Evolutionary conservation across 53 echinoderm and acorn worm genomes (phyloP), one percentile per base, ranked within the genome.

Genomic region (Apostichopus leukothele): DNA sequence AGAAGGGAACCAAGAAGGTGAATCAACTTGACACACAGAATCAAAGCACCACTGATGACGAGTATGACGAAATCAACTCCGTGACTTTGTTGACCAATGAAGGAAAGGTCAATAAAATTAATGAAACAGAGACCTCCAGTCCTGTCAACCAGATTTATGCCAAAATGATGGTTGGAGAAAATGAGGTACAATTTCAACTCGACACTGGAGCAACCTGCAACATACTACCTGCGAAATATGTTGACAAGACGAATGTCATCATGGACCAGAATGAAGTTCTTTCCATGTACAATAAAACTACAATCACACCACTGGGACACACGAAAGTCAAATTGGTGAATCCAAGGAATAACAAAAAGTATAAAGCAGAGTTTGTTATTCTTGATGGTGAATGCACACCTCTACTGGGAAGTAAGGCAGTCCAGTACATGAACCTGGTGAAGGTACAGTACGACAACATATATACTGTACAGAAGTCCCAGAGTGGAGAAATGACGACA

Each of bases 171-270:
- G 57, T 91, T 19, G 81, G 14, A 20, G 88, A 52, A 39, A 67
- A 14, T 25, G 73, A 87, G 55, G 87, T 91, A 76, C 78, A 76
- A 20, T 91, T 91, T 78, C 57, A 91, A 60, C 66, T 91, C 26
- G 83, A 91, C 89, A 79, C 88, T 14, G 91, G 91, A 79, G 83
- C 91, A 71, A 18, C 68, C 88, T 88, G 91, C 83, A 88, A 89
- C 16, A 68, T 78, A 79, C 55, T 76, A 25, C 50, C 76, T 27
- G 50, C 25, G 4, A 76, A 50, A 50, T 76, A 76, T 50, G 76
- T 50, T 7, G 0, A 27, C 6, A 76, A 6, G 25, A 76, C 77
- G 57, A 5, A 59, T 5, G 81, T 61, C 79, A 89, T n/a, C 51
- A 11, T 61, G 61, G 61, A 61, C 9, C 63, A 63, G 63, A 75